Evolutionary conservation across 2,888 invertebrate genomes (phyloP), one percentile per base, ranked within the genome.

Genomic region (Timema cristinae): DNA sequence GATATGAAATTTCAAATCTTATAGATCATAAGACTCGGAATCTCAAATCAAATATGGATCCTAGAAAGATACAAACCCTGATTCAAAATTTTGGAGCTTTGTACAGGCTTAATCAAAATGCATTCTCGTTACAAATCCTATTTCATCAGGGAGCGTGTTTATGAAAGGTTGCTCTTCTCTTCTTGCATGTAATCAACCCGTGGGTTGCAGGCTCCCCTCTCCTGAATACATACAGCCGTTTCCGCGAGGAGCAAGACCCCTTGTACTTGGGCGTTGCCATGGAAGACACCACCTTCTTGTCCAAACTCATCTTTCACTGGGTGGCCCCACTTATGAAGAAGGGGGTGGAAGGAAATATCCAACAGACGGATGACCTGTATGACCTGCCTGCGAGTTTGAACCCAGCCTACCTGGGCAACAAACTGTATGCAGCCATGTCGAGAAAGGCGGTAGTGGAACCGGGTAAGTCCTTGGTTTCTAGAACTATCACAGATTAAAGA

Each of bases 251-350:
- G 70, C 82, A 85, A 11, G 87, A 93, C 80, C 90, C 91, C 77
- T 85, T 85, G 73, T 87, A 91, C 77, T 82, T 95, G 75, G 95
- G 95, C 0, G 89, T 91, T 70, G 95, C 94, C 2, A 91, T 95
- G 88, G 93, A 94, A 82, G 88, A 90, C 75, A 84, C 85, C 13
- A 87, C 88, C 70, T 86, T 86, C 79, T 78, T 90, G 4, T 94
- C 95, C 0, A 89, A 88, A 79, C 83, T 97, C n/a, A 82, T 91
- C 48, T 95, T 97, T 81, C 85, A 89, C 74, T 97, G 97, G 97
- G 95, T 95, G 1, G 88, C 90, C 75, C 92, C 93, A 4, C 82
- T 97, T 71, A 90, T 97, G 82, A 82, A 87, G 72, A 95, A 94
- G 84, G 97, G 95, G 0, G 84, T 89, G 15, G 86, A 88, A 54